Percentiles rank a stretch among this genome's conserved stretches.
Evolutionary conservation across 2,888 invertebrate genomes (phyloP).

Genomic region (Linyphia triangularis): DNA sequence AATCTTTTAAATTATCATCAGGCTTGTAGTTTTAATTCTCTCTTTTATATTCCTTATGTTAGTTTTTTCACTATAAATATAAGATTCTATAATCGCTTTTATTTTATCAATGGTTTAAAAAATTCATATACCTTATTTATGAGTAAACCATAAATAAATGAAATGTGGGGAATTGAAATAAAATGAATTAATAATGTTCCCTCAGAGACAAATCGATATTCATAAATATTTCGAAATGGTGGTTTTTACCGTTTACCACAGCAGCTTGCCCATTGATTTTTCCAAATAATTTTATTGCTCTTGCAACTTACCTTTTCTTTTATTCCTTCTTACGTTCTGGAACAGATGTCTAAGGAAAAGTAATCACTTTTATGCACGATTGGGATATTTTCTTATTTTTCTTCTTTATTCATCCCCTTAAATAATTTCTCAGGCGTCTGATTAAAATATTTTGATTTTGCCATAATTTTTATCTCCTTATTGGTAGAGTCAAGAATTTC

Average conservation of each 20-base stretch:
- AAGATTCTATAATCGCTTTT: no score
- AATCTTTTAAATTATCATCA: no score
- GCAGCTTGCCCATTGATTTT: conserved; percentile 61
- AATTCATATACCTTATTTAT: conserved; percentile 34
- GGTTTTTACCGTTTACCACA: conserved; percentile 41
- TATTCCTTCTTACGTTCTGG: conserved; percentile 8
- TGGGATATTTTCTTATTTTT: conserved; percentile 20
- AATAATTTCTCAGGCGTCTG: conserved; percentile 29
- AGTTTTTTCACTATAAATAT: not conserved
- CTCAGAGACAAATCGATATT: conserved; percentile 53
- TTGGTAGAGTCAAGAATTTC: not conserved
- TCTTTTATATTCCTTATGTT: no score
- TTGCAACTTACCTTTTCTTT: not conserved
- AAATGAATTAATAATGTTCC: conserved; percentile 29
- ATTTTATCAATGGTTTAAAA: not conserved
- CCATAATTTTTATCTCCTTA: not conserved
- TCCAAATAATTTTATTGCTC: not conserved
- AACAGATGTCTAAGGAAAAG: conserved; percentile 40
- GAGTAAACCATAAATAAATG: conserved; percentile 25
- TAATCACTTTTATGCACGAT: conserved; percentile 56
- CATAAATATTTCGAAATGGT: conserved; percentile 58
- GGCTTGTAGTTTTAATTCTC: no score
- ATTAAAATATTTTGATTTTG: conserved; percentile 62
- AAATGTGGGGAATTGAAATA: not conserved
- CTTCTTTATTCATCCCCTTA: conserved; percentile 3